Evolutionary conservation across 37 sponge, comb jelly and placozoan species (phyloP).

Genomic region (Cliona cf. orientalis): DNA sequence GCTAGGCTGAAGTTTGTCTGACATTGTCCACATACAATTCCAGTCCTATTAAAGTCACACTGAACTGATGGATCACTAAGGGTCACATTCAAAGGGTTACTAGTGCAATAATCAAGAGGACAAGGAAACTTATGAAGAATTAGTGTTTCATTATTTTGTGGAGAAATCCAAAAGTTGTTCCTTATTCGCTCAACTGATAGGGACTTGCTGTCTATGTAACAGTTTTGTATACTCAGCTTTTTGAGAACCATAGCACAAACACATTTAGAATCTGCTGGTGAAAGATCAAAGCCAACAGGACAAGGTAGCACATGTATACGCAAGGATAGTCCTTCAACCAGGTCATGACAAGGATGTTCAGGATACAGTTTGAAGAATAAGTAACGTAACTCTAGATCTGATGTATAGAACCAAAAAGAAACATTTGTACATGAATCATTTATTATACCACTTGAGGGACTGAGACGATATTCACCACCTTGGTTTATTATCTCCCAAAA

Average conservation of each 20-base stretch:
- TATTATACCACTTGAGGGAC: too few relatives aligned
- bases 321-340: too few relatives aligned
- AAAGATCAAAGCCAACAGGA: neutral
- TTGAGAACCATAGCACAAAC: neutral
- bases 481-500: too few relatives aligned
- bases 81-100: too few relatives aligned
- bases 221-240: neutral
- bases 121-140: neutral
- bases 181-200: too few relatives aligned
- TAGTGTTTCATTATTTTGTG: neutral
- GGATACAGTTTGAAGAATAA: too few relatives aligned
- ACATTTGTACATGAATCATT: neutral
- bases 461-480: too few relatives aligned
- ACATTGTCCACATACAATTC: slow-evolving; percentile 61
- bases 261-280: neutral
- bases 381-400: too few relatives aligned
- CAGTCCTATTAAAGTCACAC: slow-evolving; percentile 31
- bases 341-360: neutral
- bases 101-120: too few relatives aligned
- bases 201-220: neutral
- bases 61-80: slow-evolving; percentile 29
- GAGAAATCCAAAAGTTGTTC: too few relatives aligned
- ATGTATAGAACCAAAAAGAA: neutral
- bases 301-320: too few relatives aligned
- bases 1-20: slow-evolving; percentile 16